Base-by-base conservation (phyloP, 1,140 invertebrate genomes). In the Diachasmimorpha longicaudata region DNA sequence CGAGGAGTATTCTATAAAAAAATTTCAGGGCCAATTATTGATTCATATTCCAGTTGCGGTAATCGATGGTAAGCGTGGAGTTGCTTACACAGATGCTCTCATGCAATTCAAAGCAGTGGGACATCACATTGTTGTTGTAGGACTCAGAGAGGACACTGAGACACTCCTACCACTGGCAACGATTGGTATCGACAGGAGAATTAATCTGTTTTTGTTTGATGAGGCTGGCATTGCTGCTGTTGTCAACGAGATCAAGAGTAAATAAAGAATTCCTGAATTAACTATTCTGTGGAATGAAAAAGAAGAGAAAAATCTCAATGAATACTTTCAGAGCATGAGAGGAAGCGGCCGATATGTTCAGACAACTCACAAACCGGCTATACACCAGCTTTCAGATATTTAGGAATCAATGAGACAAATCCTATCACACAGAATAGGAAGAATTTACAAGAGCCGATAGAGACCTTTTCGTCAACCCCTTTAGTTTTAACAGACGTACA, bases 161-260 rank as follows among this genome's bases (percentile, higher is more conserved):
- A 16, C 58, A 46, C 72, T 82, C 25, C 39, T 78, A 58, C 76
- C 79, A 13, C 11, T 80, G n/a, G 75, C 80, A 23, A 81, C 82
- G 10, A 77, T 80, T 36, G 79, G 79, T 21, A 77, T 78, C 25
- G 75, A 83, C 63, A 52, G 75, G 58, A 77, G 78, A 58, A 52
- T 71, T 8, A 81, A 83, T 76, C 70, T 82, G 37, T 82, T 79
- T 44, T 74, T 83, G 23, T 78, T 83, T 46, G 39, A 80, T 14
- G 58, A 73, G 5, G 14, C 44, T 13, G 77, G 80, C 73, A 76
- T 82, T 16, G 55, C 77, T 48, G 42, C 19, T 39, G 67, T 81
- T 13, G 72, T 77, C 13, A 46, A 76, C 14, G 75, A 81, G 75
- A 25, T 80, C n/a, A 46, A 76, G 39, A 66, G 72, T 78, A 68